Conservation (phyloP, 2,888 invertebrate genomes). For the Andrena bucephala region DNA sequence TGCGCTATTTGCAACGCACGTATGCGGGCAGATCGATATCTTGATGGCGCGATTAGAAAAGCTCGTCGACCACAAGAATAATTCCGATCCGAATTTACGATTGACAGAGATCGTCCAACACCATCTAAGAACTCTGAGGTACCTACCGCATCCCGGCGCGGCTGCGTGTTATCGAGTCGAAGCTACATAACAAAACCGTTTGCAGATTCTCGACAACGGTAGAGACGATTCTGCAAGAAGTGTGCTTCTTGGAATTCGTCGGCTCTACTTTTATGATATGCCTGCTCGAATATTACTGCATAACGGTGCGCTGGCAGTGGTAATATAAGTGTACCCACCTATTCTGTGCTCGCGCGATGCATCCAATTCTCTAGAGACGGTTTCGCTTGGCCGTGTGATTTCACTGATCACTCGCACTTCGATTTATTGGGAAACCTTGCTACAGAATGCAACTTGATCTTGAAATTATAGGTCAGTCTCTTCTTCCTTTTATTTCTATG, state of each 20-base stretch:
- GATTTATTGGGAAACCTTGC: not conserved
- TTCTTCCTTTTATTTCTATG: too few species aligned
- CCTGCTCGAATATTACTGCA: constrained; percentile 78
- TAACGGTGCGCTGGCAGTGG: constrained; percentile 67
- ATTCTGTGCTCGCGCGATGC: not conserved
- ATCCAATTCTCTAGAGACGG: not conserved
- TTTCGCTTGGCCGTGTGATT: too few species aligned
- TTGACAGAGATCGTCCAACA: constrained; percentile 59
- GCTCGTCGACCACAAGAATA: not conserved
- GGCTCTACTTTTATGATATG: constrained; percentile 79
- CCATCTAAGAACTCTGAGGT: constrained; percentile 64
- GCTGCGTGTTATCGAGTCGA: not conserved
- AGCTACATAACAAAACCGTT: not conserved
- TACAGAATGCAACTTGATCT: not conserved
- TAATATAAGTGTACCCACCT: not conserved
- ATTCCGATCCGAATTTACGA: constrained; percentile 20
- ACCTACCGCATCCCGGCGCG: constrained; percentile 15
- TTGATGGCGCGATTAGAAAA: constrained; percentile 30
- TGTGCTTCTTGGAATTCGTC: constrained; percentile 77
- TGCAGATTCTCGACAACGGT: constrained; percentile 35
- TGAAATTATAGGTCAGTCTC: too few species aligned
- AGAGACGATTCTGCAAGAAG: constrained; percentile 27
- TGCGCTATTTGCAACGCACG: constrained; percentile 65
- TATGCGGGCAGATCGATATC: constrained; percentile 69
- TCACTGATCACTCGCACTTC: too few species aligned